Base-by-base conservation (phyloP, 2,888 invertebrate species). In the Meganola albula region DNA sequence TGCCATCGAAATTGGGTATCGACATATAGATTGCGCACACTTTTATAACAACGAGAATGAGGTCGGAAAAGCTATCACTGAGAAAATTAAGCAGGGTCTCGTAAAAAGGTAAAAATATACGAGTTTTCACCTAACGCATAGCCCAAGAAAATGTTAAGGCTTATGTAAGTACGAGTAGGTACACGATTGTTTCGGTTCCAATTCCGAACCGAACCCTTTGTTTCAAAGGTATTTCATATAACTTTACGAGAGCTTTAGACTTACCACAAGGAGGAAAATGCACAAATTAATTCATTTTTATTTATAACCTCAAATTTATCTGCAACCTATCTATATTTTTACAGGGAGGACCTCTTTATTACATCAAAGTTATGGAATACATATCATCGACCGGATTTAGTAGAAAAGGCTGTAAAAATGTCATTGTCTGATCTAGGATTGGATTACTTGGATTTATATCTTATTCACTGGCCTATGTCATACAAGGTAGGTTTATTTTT, bases 391-490 rank as follows among this genome's bases (percentile, higher is more conserved):
- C 87, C 88, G 20, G 92, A 93, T 44, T 72, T 91, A 37, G 95
- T 95, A 0, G 88, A 90, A 46, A 75, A 87, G 18, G 90, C 90
- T 11, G 72, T 93, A 30, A 88, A 88, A 58, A 84, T 84, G 23
- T 91, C 93, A 3, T 67, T 96, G 27, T 75, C 83, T 12, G 88
- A 92, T 64, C 86, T 96, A 27, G 89, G 89, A n/a, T 64, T 94
- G 10, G 86, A 90, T 8, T 95, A 96, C 66, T 63, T 96, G 38
- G 95, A 96, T 73, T 85, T 95, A 36, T 96, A 94, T 64, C 86
- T 96, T 9, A 93, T 96, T 46, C 95, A 96, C 72, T 96, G 95
- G 94, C 95, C 95, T 18, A 88, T 92, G 73, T 93, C 88, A 2
- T 94, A 91, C 61, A 89, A 91, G 80, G 92, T 90, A 63, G 55